Conservation (phyloP, 2,797 vertebrate genomes). For the Squalus acanthias region DNA sequence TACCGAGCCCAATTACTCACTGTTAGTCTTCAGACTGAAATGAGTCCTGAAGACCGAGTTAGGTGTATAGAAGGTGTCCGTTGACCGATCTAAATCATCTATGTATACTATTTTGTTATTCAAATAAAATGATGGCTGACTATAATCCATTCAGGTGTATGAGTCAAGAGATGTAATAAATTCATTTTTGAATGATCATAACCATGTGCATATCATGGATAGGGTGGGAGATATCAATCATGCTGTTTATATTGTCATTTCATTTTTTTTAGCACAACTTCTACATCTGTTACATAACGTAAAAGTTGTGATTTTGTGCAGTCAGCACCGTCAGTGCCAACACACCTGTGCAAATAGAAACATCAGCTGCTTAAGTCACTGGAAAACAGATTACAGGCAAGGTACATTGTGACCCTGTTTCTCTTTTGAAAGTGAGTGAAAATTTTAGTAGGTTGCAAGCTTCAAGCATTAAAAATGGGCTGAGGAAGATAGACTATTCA, state of each 20-base stretch:
- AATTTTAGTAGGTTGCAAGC: neutral
- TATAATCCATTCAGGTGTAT: neutral
- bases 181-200: neutral
- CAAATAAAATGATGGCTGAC: neutral
- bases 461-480: neutral
- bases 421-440: neutral
- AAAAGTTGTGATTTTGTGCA: neutral
- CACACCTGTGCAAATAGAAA: neutral
- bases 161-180: neutral
- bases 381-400: slow-evolving; percentile 25
- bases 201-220: neutral
- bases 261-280: neutral
- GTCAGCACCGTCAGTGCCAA: slow-evolving; percentile 9
- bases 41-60: neutral
- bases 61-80: neutral
- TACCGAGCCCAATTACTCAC: too few relatives aligned
- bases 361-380: neutral
- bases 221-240: neutral
- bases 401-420: slow-evolving; percentile 1
- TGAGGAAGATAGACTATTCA: neutral
- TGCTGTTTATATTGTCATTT: neutral
- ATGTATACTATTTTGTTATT: neutral
- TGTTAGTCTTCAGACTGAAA: neutral
- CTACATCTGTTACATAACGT: neutral
- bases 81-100: neutral